Base-by-base conservation (phyloP, 2,797 vertebrate genomes). In the Fringilla coelebs region DNA sequence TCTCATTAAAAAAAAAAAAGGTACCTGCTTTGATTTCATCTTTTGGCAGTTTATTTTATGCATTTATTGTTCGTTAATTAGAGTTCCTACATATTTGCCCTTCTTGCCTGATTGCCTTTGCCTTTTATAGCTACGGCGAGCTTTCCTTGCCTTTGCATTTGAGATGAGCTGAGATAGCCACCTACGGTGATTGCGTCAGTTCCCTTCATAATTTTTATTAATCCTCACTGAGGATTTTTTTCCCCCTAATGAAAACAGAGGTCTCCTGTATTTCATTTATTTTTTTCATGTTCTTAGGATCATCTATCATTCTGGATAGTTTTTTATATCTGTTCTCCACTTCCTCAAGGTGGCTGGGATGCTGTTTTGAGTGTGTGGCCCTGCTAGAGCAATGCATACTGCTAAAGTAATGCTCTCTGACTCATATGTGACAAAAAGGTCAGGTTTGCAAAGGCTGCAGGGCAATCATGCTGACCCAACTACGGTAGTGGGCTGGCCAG, bases 81-180 rank as follows among this genome's bases (percentile, higher is more conserved):
- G 93, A 87, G 88, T 96, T 96, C 85, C 67, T 94, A 85, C 91
- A 51, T 95, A 96, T 96, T 95, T 96, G 95, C 94, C 95, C 95
- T 96, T 96, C 90, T 91, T 96, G 80, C 84, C 89, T 93, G 91
- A 93, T 95, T 94, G 85, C 90, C 93, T 96, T 97, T 96, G 90
- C 92, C 92, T 97, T 96, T 96, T 94, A 94, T 92, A 96, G 79
- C 85, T 95, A 80, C 41, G 1, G 79, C 46, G 71, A 96, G 84
- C 88, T 83, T 73, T 68, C 66, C 43, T 75, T 93, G 51, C 89
- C 84, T 95, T 95, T 97, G 92, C 93, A 93, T 95, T 95, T 93
- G 75, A 95, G 91, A 93, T 91, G 91, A 95, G 88, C 92, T 81
- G 77, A 81, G 75, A 90, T 95, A 96, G 86, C 84, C 93, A 95